A percentile compares a stretch with the other conserved stretches of the same genome.
Conservation (phyloP, 2,113 vertebrate genomes). For the Engystomops pustulosus region DNA sequence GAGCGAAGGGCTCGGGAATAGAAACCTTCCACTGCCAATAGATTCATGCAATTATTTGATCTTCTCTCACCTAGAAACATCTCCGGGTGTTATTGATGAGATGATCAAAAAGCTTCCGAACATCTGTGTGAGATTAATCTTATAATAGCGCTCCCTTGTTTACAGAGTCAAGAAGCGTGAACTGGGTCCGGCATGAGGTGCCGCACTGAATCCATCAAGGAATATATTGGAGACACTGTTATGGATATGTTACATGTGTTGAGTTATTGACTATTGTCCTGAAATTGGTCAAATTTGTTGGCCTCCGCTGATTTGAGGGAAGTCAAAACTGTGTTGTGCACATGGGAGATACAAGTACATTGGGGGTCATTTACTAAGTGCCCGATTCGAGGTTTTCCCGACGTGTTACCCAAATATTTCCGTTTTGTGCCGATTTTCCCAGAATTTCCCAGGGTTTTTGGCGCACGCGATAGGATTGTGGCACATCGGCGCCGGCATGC, state of each 20-base stretch:
- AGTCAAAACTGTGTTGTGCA: too few relatives aligned
- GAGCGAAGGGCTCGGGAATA: neutral
- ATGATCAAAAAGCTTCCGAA: constrained; percentile 5
- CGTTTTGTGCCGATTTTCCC: too few relatives aligned
- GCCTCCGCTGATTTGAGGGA: too few relatives aligned
- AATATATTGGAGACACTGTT: neutral
- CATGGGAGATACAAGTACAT: too few relatives aligned
- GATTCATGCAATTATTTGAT: constrained; percentile 35
- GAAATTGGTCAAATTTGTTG: too few relatives aligned
- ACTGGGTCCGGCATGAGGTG: neutral
- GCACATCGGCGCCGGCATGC: too few relatives aligned
- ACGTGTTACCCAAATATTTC: too few relatives aligned
- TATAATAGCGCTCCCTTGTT: constrained; percentile 4
- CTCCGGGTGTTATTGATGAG: constrained; percentile 35
- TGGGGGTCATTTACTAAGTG: too few relatives aligned
- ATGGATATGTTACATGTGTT: neutral
- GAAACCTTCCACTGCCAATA: neutral
- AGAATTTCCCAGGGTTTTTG: too few relatives aligned
- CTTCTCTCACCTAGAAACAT: neutral
- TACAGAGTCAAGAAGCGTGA: neutral
- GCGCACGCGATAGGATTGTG: too few relatives aligned
- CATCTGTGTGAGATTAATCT: constrained; percentile 23
- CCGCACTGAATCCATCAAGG: neutral
- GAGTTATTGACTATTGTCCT: neutral
- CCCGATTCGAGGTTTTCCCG: too few relatives aligned